A percentile compares a stretch with the other conserved stretches of the same genome.
Conservation (phyloP, 2,113 vertebrate species). For the Pandion haliaetus region DNA sequence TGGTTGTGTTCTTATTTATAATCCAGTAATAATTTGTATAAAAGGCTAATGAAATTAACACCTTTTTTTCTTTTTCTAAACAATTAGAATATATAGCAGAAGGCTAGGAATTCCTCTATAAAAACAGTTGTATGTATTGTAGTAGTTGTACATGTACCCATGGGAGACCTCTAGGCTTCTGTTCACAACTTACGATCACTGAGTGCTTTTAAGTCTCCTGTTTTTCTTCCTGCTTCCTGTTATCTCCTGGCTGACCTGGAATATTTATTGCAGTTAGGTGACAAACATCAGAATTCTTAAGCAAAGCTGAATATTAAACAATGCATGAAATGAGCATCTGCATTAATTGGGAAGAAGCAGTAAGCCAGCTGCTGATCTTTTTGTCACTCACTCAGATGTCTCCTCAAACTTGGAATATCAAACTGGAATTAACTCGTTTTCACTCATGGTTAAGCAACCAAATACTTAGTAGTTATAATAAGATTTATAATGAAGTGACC, state of each 20-base stretch:
- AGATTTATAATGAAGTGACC: neutral
- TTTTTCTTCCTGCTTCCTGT: neutral
- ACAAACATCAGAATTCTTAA: neutral
- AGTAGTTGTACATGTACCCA: fast-evolving
- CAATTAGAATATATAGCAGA: neutral
- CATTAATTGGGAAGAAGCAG: neutral
- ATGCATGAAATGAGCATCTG: neutral
- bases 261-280: neutral
- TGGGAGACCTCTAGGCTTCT: neutral
- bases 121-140: neutral
- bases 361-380: neutral
- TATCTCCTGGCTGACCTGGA: neutral
- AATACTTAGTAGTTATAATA: neutral
- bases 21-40: neutral
- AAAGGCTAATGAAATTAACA: neutral
- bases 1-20: neutral
- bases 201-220: neutral
- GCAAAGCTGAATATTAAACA: neutral
- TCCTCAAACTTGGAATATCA: neutral
- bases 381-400: neutral
- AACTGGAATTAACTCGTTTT: neutral
- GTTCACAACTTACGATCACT: neutral
- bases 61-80: neutral
- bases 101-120: neutral
- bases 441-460: neutral